Evolutionary conservation across 2,113 vertebrate genomes (phyloP).

Genomic region (Zosterops japonicus): DNA sequence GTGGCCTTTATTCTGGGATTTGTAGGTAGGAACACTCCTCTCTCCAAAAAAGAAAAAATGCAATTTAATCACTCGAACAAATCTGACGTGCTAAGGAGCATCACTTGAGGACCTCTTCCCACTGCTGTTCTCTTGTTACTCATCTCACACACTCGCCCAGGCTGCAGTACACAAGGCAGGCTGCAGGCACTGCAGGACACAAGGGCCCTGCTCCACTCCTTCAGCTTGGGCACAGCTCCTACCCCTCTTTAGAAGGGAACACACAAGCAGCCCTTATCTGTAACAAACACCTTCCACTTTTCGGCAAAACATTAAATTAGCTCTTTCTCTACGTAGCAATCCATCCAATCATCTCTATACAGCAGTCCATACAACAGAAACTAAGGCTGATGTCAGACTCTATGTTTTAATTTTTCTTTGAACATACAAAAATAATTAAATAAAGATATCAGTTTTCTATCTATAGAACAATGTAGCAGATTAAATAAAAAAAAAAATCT

Average conservation of each 20-base stretch:
- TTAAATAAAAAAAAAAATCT: background rate
- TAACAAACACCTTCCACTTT: background rate
- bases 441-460: background rate
- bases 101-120: background rate
- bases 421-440: background rate
- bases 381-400: background rate
- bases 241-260: background rate
- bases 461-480: background rate
- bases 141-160: background rate
- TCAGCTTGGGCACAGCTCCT: background rate
- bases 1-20: background rate
- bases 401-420: background rate
- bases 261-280: background rate
- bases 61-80: background rate
- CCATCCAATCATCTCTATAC: too few relatives aligned
- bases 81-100: background rate
- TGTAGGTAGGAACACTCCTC: background rate
- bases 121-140: background rate
- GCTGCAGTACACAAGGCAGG: too few relatives aligned
- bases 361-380: background rate
- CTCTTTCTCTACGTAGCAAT: background rate
- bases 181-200: fast-evolving
- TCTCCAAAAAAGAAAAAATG: background rate
- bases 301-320: background rate
- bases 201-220: background rate